These are phyloP conservation scores for Otolemur crassicaudatus DNA, from an alignment of 2,797 vertebrate species.

Conservation along the genomic window DNA sequence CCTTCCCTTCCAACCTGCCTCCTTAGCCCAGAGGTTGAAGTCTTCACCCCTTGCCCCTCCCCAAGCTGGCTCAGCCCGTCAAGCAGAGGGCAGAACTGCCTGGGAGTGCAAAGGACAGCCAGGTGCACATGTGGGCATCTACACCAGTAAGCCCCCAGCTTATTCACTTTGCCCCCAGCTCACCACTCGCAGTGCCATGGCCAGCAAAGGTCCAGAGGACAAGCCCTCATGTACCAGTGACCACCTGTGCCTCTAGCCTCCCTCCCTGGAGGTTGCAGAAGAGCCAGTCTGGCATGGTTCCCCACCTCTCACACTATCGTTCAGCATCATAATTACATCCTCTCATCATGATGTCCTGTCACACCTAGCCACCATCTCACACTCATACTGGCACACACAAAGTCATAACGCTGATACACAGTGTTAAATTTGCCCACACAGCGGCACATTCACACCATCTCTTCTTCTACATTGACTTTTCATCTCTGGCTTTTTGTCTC, in stretches of 20 bases:
- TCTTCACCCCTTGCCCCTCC: background rate
- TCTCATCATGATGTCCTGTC: background rate
- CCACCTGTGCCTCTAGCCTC: background rate
- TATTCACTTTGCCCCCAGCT: slow-evolving; percentile 16
- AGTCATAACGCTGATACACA: background rate
- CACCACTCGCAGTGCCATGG: background rate
- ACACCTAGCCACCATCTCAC: background rate
- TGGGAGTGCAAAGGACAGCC: slow-evolving; percentile 28
- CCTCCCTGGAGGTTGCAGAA: background rate
- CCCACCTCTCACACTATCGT: background rate
- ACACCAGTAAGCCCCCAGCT: background rate
- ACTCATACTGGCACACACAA: background rate
- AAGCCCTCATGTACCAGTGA: slow-evolving; percentile 89
- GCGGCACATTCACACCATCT: background rate
- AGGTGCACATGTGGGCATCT: background rate
- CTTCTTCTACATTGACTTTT: background rate
- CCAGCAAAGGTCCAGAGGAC: slow-evolving; percentile 57
- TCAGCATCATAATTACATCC: background rate
- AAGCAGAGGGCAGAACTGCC: background rate
- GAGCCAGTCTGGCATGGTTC: background rate
- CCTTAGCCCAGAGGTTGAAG: slow-evolving; percentile 46
- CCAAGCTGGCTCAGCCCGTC: background rate
- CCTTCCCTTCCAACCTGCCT: background rate
- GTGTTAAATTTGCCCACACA: background rate
- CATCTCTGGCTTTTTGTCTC: background rate